Base-by-base conservation (phyloP, 2,797 vertebrate species). In the Enteromius argenteus region DNA sequence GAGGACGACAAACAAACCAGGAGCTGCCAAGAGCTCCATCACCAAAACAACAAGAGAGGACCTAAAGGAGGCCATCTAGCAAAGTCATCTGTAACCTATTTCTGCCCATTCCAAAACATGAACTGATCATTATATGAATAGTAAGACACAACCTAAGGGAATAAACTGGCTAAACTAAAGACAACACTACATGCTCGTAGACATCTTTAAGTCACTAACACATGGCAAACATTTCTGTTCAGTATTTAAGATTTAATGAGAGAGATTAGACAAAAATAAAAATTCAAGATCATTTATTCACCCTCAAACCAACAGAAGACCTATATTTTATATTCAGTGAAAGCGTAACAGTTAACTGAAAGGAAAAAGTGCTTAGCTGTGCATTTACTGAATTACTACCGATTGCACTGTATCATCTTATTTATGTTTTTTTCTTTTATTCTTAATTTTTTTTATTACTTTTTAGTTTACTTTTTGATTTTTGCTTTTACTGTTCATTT, bases 1-100 rank as follows among this genome's bases (percentile, higher is more conserved):
- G 90, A 93, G 92, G 93, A 93, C 88, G 87, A 94, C 91, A 93
- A 90, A 92, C 91, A 89, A 92, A 79, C 89, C 90, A 79, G 91
- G 90, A 74, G 85, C 90, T 85, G 89, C 83, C 88, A 79, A 86
- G 89, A 88, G 88, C 90, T 87, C 85, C 88, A 89, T 89, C 89
- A 75, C 90, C 89, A 90, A 90, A 89, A 92, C 90, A 84, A 88
- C 84, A 89, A 83, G 89, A 86, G 80, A 89, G 86, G 90, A 93
- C 90, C 91, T 88, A 88, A 89, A 86, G 77, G 73, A 84, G 80
- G 62, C 53, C 87, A 71, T 46, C 73, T 42, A 49, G 6, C 58
- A 37, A 64, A 37, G 44, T 21, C 76, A 44, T 10, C 64, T 17
- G 11, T 19, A 60, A 3, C 23, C 46, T 44, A 64, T 62, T 44